These are phyloP conservation scores for Anniella stebbinsi DNA, from an alignment of 2,797 vertebrate species.

Conservation along the genomic window DNA sequence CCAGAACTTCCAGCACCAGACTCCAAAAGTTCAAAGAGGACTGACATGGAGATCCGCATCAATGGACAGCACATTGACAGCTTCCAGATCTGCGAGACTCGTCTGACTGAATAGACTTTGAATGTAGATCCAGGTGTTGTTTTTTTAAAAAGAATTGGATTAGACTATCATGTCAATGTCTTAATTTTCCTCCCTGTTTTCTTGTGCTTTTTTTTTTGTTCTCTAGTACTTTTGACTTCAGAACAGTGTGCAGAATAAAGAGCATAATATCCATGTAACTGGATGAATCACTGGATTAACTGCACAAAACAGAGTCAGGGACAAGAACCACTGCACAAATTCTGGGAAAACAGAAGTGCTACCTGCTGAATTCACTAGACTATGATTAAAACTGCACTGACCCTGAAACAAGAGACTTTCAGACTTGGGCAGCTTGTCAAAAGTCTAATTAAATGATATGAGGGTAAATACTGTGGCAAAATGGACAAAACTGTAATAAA, in stretches of 20 bases:
- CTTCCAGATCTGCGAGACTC: conserved; percentile 83
- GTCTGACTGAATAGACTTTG: conserved; percentile 76
- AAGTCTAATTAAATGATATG: conserved; percentile 35
- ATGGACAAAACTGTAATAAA: conserved; percentile 12
- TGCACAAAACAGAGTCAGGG: conserved; percentile 48
- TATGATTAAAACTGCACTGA: conserved; percentile 43
- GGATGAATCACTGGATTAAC: conserved; percentile 51
- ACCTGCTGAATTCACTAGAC: conserved; percentile 59
- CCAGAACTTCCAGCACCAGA: conserved; percentile 78
- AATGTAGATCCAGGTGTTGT: conserved; percentile 41
- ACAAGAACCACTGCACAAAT: conserved; percentile 43
- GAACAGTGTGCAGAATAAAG: conserved; percentile 19
- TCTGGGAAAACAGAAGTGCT: conserved; percentile 46
- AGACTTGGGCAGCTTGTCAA: conserved; percentile 21
- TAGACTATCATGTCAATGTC: conserved; percentile 66
- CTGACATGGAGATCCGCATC: conserved; percentile 89
- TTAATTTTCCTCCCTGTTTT: conserved; percentile 60
- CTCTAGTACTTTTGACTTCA: conserved; percentile 60
- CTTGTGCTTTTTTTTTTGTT: conserved; percentile 48
- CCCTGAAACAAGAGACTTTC: conserved; percentile 42
- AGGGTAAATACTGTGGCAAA: conserved; percentile 39
- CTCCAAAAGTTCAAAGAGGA: conserved; percentile 83
- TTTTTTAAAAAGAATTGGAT: conserved; percentile 60
- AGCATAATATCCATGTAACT: conserved; percentile 38
- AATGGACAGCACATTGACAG: conserved; percentile 87